Conservation (phyloP, 2,888 invertebrate genomes). For the Drosophila colorata region DNA sequence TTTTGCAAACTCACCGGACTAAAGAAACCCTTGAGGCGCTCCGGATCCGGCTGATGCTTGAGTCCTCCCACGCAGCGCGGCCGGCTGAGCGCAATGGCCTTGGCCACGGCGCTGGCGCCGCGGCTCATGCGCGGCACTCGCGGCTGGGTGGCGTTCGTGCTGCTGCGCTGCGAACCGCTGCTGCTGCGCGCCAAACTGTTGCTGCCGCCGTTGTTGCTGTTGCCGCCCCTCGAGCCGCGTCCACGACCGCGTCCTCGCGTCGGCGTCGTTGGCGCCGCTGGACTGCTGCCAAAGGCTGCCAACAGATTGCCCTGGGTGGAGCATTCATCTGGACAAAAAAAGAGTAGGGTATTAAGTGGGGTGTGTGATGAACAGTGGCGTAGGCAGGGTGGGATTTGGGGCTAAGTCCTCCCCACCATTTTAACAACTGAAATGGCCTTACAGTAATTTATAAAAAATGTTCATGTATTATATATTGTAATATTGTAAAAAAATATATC, state of each 20-base stretch:
- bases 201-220: conserved; percentile 1
- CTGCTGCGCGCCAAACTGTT: conserved; percentile 15
- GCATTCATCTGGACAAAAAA: conserved; percentile 53
- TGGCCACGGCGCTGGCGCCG: conserved; percentile 83
- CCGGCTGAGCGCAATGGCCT: conserved; percentile 79
- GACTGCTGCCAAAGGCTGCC: conserved; percentile 28
- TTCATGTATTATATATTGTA: too few relatives aligned
- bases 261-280: conserved; percentile 3
- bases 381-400: too few relatives aligned
- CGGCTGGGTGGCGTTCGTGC: conserved; percentile 55
- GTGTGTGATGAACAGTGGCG: too few relatives aligned
- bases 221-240: conserved; percentile 64
- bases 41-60: conserved; percentile 83
- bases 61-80: conserved; percentile 84
- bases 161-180: conserved; percentile 23
- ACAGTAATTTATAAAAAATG: too few relatives aligned
- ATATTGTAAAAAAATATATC: too few relatives aligned
- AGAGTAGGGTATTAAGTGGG: neutral
- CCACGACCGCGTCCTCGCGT: conserved; percentile 76
- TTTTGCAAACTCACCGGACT: conserved; percentile 81
- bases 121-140: conserved; percentile 82
- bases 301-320: conserved; percentile 30
- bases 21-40: conserved; percentile 82
- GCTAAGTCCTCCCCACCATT: too few relatives aligned
- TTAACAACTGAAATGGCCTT: too few relatives aligned